These are phyloP conservation scores for Zaprionus gabonicus DNA, from an alignment of 1,140 invertebrate genomes.

Conservation along the genomic window DNA sequence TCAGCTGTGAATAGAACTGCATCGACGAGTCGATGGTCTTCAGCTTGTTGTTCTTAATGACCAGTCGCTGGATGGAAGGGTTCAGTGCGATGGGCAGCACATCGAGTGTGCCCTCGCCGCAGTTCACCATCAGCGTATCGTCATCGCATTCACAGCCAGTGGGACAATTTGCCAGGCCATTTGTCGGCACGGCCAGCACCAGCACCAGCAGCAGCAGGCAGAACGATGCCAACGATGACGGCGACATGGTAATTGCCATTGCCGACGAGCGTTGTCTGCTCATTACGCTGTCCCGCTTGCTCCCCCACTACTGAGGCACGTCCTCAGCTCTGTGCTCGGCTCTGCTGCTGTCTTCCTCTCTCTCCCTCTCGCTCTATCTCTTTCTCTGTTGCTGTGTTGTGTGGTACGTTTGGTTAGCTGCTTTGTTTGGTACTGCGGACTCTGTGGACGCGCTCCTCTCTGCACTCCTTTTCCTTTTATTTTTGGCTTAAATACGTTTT, in stretches of 20 bases:
- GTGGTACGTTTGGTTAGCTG: constrained; percentile 31
- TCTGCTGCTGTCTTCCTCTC: constrained; percentile 4
- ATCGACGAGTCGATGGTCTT: constrained; percentile 94
- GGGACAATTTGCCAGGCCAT: constrained; percentile 88
- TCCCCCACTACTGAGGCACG: not conserved
- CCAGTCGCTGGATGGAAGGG: constrained; percentile 93
- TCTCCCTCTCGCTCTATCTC: not conserved
- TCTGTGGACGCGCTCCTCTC: constrained; percentile 3
- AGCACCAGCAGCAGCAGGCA: constrained; percentile 27
- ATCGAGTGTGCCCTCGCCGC: constrained; percentile 93
- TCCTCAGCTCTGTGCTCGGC: too few relatives aligned
- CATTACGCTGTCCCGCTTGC: constrained; percentile 33
- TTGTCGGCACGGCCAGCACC: constrained; percentile 41
- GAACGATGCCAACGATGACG: constrained; percentile 35
- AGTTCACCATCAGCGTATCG: constrained; percentile 93
- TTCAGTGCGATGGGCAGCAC: constrained; percentile 96
- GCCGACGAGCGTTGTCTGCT: constrained; percentile 60
- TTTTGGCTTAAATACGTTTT: constrained; percentile 73
- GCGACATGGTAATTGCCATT: constrained; percentile 76
- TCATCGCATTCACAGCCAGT: constrained; percentile 94
- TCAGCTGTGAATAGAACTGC: constrained; percentile 93
- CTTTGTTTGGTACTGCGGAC: constrained; percentile 11
- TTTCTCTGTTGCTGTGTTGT: constrained; percentile 16
- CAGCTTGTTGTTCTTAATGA: constrained; percentile 93
- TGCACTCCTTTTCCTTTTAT: constrained; percentile 23